These are phyloP conservation scores for Indicator indicator DNA, from an alignment of 2,113 vertebrate genomes.

Conservation along the genomic window DNA sequence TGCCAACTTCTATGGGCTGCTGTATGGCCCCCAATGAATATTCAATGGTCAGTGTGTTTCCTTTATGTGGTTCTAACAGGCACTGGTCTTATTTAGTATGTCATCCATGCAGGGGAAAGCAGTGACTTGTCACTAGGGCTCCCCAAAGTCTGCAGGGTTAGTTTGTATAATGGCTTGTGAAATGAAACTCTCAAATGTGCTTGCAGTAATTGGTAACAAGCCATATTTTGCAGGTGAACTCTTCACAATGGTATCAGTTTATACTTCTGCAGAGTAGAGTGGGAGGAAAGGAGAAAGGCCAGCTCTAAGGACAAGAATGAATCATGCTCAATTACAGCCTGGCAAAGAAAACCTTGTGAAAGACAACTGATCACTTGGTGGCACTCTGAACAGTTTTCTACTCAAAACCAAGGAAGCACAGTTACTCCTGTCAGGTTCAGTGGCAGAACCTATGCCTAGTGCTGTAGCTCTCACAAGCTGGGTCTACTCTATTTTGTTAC, in stretches of 20 bases:
- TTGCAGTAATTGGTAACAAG: background rate
- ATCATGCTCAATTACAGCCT: background rate
- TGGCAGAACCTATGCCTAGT: background rate
- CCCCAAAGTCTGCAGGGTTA: background rate
- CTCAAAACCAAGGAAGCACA: background rate
- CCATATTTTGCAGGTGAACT: background rate
- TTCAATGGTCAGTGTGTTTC: background rate
- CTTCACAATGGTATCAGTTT: background rate
- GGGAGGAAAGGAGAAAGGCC: background rate
- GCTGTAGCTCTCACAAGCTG: background rate
- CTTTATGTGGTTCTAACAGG: background rate
- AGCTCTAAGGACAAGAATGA: background rate
- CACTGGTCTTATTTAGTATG: background rate
- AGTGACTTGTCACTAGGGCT: background rate
- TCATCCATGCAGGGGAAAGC: background rate
- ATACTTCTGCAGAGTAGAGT: background rate
- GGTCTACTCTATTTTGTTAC: background rate
- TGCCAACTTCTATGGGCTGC: background rate
- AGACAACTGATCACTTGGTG: background rate
- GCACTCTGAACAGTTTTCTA: background rate
- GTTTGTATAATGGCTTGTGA: conserved; percentile 27
- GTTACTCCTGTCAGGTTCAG: background rate
- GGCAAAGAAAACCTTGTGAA: background rate
- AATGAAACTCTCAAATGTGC: background rate
- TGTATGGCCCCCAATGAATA: background rate